phyloP scores from a whole-genome alignment of 92 coral and sea anemone genomes.

The Pocillopora grandis region DNA sequence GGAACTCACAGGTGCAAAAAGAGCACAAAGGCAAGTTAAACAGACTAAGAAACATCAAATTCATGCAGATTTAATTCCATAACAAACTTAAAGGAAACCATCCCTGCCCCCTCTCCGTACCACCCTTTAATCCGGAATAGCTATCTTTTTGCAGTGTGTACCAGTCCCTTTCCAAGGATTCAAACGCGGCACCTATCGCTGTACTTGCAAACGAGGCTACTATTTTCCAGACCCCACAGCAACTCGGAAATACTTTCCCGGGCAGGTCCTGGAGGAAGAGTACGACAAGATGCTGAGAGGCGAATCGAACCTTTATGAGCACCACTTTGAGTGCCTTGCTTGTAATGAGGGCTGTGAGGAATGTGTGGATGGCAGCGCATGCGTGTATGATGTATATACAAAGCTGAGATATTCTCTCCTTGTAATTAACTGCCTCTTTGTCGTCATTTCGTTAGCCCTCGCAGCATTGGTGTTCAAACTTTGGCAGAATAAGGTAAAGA shows the following conservation, averaged over 20 bases:
- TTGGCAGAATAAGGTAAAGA: conserved; percentile 6
- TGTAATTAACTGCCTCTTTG: neutral
- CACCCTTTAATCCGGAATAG: neutral
- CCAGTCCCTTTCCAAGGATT: conserved; percentile 81
- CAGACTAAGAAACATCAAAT: neutral
- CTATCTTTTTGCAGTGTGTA: conserved; percentile 70
- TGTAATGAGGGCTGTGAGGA: conserved; percentile 90
- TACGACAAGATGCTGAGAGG: conserved; percentile 55
- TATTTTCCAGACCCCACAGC: conserved; percentile 64
- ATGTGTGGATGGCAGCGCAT: conserved; percentile 73
- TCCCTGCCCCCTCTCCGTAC: too few relatives aligned
- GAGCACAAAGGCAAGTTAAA: conserved; percentile 62
- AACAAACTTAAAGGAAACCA: too few relatives aligned
- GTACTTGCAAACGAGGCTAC: conserved; percentile 82
- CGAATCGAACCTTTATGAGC: conserved; percentile 40
- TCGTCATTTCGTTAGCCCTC: neutral
- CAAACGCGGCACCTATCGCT: conserved; percentile 86
- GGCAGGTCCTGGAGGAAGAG: conserved; percentile 69
- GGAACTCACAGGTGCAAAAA: conserved; percentile 82
- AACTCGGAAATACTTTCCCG: conserved; percentile 63
- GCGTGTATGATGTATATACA: conserved; percentile 44
- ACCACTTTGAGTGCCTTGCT: conserved; percentile 67
- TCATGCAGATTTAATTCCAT: neutral
- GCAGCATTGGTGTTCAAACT: neutral
- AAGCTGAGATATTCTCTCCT: neutral